Evolutionary conservation across 2,888 invertebrate genomes (phyloP).

Genomic region (Patella ulyssiponensis): DNA sequence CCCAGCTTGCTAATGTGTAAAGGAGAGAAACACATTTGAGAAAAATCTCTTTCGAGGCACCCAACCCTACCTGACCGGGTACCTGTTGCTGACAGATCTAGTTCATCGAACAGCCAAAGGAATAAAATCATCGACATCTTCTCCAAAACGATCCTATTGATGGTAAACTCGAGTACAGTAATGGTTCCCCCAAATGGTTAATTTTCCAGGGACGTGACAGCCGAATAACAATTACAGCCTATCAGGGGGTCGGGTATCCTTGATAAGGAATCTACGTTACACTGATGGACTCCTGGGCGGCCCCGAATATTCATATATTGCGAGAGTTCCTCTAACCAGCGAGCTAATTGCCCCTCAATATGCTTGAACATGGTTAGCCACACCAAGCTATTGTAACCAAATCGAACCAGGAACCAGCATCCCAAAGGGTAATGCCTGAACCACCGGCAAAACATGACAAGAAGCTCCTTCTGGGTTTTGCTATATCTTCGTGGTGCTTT

Average conservation of each 20-base stretch:
- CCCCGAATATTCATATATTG: slow-evolving; percentile 37
- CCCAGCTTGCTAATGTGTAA: too few relatives aligned
- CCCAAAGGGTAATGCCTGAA: slow-evolving; percentile 41
- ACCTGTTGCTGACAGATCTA: too few relatives aligned
- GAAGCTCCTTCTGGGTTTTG: slow-evolving; percentile 39
- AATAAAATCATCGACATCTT: too few relatives aligned
- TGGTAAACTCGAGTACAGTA: too few relatives aligned
- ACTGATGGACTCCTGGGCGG: slow-evolving; percentile 25
- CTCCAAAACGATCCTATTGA: too few relatives aligned
- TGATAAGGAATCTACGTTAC: slow-evolving; percentile 33
- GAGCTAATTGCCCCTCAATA: slow-evolving; percentile 38
- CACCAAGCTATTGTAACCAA: slow-evolving; percentile 38
- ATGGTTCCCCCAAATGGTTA: slow-evolving; percentile 30
- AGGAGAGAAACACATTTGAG: too few relatives aligned
- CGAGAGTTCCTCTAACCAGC: slow-evolving; percentile 42
- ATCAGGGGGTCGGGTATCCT: slow-evolving; percentile 1
- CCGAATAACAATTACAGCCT: slow-evolving; percentile 1
- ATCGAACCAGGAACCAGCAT: slow-evolving; percentile 28
- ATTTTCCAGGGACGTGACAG: not conserved
- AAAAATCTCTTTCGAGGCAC: too few relatives aligned
- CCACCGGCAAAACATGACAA: slow-evolving; percentile 38
- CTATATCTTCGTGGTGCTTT: slow-evolving; percentile 39
- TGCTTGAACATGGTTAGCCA: slow-evolving; percentile 39
- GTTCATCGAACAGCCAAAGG: too few relatives aligned
- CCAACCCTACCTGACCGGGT: too few relatives aligned